Percentiles rank a stretch among this genome's conserved stretches.
Conservation (phyloP, 2,888 invertebrate species). For the Melanophora roralis region DNA sequence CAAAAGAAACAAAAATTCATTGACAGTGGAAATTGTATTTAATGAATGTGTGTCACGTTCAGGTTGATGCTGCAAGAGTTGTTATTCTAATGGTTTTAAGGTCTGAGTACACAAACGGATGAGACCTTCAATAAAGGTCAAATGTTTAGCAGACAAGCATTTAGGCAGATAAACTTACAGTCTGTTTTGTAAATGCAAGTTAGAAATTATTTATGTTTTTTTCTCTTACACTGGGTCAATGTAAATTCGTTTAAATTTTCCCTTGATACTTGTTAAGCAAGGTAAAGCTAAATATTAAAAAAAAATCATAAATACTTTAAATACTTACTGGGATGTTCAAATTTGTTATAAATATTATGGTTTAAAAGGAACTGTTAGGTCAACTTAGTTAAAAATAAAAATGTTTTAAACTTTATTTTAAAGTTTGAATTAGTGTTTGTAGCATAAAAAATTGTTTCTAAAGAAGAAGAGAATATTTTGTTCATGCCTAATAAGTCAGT, state of each 20-base stretch:
- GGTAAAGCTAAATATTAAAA: not conserved
- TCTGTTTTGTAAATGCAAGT: not conserved
- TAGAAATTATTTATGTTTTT: too few relatives aligned
- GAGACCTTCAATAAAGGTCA: slow-evolving; percentile 51
- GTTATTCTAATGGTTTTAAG: slow-evolving; percentile 14
- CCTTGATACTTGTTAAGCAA: slow-evolving; percentile 11
- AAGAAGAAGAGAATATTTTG: too few relatives aligned
- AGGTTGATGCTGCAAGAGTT: slow-evolving; percentile 17
- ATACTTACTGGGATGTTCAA: not conserved
- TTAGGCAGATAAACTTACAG: not conserved
- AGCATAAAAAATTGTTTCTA: too few relatives aligned
- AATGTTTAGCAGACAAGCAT: slow-evolving; percentile 1
- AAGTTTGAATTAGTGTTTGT: too few relatives aligned
- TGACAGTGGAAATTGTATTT: slow-evolving; percentile 27
- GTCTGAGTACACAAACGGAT: slow-evolving; percentile 44
- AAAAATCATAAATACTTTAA: not conserved
- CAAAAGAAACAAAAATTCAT: slow-evolving; percentile 1
- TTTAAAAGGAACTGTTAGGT: too few relatives aligned
- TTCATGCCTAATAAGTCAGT: too few relatives aligned
- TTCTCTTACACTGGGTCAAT: slow-evolving; percentile 41
- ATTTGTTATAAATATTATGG: too few relatives aligned
- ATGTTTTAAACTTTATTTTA: too few relatives aligned
- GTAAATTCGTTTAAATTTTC: slow-evolving; percentile 9
- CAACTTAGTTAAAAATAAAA: too few relatives aligned
- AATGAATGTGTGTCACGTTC: slow-evolving; percentile 17